Conservation (phyloP, 2,797 vertebrate species). For the Hafferia zeledoni region DNA sequence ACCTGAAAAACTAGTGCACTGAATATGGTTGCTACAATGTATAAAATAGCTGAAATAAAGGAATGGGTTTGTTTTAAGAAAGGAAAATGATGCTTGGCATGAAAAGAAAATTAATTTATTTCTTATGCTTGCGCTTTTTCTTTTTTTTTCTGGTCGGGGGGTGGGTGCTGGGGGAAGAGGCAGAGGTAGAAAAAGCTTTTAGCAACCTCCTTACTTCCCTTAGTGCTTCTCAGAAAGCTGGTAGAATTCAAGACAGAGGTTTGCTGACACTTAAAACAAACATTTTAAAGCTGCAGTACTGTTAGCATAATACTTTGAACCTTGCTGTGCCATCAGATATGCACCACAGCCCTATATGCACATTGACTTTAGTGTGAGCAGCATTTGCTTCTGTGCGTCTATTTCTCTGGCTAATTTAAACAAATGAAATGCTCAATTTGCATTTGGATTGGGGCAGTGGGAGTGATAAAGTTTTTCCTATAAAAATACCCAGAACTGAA, state of each 20-base stretch:
- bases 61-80: not conserved
- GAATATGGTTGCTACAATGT: not conserved
- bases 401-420: conserved; percentile 37
- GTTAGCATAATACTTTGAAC: not conserved
- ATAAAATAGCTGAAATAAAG: not conserved
- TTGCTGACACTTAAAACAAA: not conserved
- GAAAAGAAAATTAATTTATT: not conserved
- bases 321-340: conserved; percentile 30
- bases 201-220: not conserved
- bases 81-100: not conserved
- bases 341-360: not conserved
- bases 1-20: not conserved
- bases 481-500: not conserved
- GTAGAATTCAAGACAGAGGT: not conserved
- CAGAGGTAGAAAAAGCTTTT: not conserved
- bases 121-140: not conserved
- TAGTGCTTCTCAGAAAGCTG: not conserved
- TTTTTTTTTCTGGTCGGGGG: not conserved
- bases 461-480: not conserved
- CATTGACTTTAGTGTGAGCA: not conserved
- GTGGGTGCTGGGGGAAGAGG: not conserved
- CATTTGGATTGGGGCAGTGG: not conserved
- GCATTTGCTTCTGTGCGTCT: not conserved
- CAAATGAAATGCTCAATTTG: conserved; percentile 18
- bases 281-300: not conserved